Conservation (phyloP, 2,113 vertebrate species). For the Hippoglossus stenolepis region DNA sequence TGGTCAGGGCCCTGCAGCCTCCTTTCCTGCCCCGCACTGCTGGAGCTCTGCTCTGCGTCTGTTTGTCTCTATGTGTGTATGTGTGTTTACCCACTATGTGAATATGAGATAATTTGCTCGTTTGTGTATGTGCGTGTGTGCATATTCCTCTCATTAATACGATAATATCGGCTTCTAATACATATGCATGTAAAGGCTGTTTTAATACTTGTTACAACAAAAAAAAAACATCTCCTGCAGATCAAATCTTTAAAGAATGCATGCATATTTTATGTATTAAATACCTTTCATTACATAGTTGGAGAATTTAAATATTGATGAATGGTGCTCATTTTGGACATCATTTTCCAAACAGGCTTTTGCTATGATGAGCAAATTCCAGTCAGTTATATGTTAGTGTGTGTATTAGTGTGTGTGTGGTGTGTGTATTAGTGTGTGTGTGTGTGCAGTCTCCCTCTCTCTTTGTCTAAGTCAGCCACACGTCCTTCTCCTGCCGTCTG, state of each 20-base stretch:
- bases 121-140: slow-evolving; percentile 33
- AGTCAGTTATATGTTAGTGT: slow-evolving; percentile 3
- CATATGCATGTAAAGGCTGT: slow-evolving; percentile 47
- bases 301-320: slow-evolving; percentile 41
- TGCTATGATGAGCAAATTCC: slow-evolving; percentile 42
- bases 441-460: slow-evolving; percentile 36
- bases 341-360: slow-evolving; percentile 34
- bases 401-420: slow-evolving; percentile 1
- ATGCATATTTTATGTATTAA: slow-evolving; percentile 54
- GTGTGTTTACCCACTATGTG: slow-evolving; percentile 23
- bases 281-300: slow-evolving; percentile 45
- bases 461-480: slow-evolving; percentile 55
- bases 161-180: slow-evolving; percentile 42
- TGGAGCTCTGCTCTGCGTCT: slow-evolving; percentile 59
- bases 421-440: background rate
- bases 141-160: slow-evolving; percentile 21
- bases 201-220: background rate
- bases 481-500: slow-evolving; percentile 44
- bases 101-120: slow-evolving; percentile 34
- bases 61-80: slow-evolving; percentile 39
- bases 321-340: slow-evolving; percentile 31
- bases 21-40: slow-evolving; percentile 68
- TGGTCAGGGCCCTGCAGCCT: slow-evolving; percentile 75
- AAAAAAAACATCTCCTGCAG: slow-evolving; percentile 9
- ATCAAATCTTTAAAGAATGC: slow-evolving; percentile 24